Base-by-base conservation (phyloP, 2,113 vertebrate genomes). In the Microcebus murinus region DNA sequence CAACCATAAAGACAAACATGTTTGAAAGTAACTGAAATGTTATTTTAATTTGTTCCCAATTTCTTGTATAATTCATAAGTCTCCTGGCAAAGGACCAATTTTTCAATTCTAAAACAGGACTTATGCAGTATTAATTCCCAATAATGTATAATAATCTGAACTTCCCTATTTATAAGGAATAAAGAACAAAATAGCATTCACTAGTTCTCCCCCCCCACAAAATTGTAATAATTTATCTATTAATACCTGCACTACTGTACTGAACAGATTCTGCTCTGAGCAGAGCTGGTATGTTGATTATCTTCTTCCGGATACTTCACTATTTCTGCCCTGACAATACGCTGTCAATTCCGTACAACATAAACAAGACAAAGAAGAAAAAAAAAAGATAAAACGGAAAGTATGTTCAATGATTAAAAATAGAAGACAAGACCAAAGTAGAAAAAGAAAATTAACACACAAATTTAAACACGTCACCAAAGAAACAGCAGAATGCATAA, bases 291-390 rank as follows among this genome's bases (percentile, higher is more conserved):
- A 96, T 96, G 98, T 77, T 97, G 98, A 98, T 97, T 98, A 98
- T 99, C 99, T 97, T 99, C 99, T 98, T 99, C 99, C 36, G 98
- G 99, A 97, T 99, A 99, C 98, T 99, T 98, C 99, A 99, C 99
- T 99, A 99, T 98, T 98, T 99, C 99, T 98, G 99, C 99, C 99
- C 99, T 99, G 98, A 99, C 99, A 98, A 99, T 99, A 98, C 94
- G 99, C 99, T 99, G 99, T 98, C 98, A 98, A 97, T 94, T 97
- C 95, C 94, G 18, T 76, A 97, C 94, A 98, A 98, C 82, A 87
- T 93, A 97, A 98, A 52, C 91, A 96, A 97, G 86, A 96, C 96
- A 95, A 97, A 97, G 95, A 91, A 97, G 96, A 95, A 95, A 81
- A 95, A 91, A 52, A 91, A 96, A n/a, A 98, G 84, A 80, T 55